These are phyloP conservation scores for Oxygymnocypris stewartii DNA, from an alignment of 2,113 vertebrate species.

Conservation along the genomic window DNA sequence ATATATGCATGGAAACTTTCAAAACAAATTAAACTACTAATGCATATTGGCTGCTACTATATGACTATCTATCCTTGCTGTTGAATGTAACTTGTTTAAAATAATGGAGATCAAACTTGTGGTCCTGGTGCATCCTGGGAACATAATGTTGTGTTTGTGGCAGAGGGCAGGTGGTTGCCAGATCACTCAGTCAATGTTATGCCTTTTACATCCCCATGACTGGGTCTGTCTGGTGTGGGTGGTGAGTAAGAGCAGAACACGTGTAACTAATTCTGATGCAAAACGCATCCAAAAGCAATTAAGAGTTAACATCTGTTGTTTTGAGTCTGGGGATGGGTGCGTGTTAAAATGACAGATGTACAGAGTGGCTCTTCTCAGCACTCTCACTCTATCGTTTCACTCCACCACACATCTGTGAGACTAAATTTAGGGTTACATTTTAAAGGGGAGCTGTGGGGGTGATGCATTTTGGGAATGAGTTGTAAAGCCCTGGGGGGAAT, in stretches of 20 bases:
- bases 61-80: background rate
- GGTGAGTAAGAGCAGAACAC: conserved; percentile 1
- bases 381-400: conserved; percentile 30
- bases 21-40: background rate
- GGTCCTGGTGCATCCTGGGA: background rate
- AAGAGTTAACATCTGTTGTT: conserved; percentile 62
- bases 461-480: conserved; percentile 6
- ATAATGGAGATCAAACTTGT: background rate
- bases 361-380: conserved; percentile 25
- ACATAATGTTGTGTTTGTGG: background rate
- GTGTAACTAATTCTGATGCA: conserved; percentile 16
- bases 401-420: conserved; percentile 49
- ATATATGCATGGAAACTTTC: background rate
- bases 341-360: conserved; percentile 56
- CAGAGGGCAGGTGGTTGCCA: background rate
- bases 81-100: background rate
- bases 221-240: background rate
- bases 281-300: conserved; percentile 48
- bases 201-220: background rate
- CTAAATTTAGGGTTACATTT: conserved; percentile 46
- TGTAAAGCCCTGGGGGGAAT: conserved; percentile 23
- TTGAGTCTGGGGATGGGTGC: conserved; percentile 37
- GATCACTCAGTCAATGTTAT: background rate
- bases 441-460: conserved; percentile 19
- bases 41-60: background rate